Evolutionary conservation across 2,888 invertebrate genomes (phyloP), one percentile per base, ranked within the genome.

Genomic region (Malachius bipustulatus): DNA sequence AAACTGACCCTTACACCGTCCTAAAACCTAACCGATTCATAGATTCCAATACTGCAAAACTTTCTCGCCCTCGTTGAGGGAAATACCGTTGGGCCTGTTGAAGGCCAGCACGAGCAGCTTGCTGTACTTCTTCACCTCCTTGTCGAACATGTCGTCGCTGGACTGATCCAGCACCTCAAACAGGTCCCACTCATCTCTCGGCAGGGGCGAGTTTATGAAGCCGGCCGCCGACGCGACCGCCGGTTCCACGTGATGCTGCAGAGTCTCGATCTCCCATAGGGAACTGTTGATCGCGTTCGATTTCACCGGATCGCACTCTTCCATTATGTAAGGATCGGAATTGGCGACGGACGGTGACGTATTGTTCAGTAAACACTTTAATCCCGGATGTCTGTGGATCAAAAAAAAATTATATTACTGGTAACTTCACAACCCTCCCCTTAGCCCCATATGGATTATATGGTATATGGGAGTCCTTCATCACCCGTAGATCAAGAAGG

Each of bases 221-320:
- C 70, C 66, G 1, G 89, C 87, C 1, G 81, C 77, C 30, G 69
- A 69, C 11, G 79, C 71, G 4, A 89, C 77, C 39, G 70, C 70
- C 3, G 88, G 83, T 47, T 80, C 54, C 8, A 72, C 70, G 56
- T 88, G 87, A 43, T 70, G 66, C 54, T 83, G 79, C 42, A 93
- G 66, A 8, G 82, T 75, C 47, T 77, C 71, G 40, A 91, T 70
- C 68, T 97, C 96, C 96, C 96, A 97, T 36, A 97, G 69, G 31
- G 85, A 88, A 54, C 93, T 91, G 41, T 83, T 76, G 3, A 88
- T 65, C 1, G 96, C 97, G 46, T 77, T 75, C 4, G 87, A 79
- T 50, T 79, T 74, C 2, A 70, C 59, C 1, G 89, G 87, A 57
- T 87, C 81, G 3, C 73, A 62, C 65, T 91, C 89, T 39, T 82